A percentile compares a stretch with the other conserved stretches of the same genome.
Evolutionary conservation across 2,797 vertebrate species (phyloP).

Genomic region (Pristis pectinata): DNA sequence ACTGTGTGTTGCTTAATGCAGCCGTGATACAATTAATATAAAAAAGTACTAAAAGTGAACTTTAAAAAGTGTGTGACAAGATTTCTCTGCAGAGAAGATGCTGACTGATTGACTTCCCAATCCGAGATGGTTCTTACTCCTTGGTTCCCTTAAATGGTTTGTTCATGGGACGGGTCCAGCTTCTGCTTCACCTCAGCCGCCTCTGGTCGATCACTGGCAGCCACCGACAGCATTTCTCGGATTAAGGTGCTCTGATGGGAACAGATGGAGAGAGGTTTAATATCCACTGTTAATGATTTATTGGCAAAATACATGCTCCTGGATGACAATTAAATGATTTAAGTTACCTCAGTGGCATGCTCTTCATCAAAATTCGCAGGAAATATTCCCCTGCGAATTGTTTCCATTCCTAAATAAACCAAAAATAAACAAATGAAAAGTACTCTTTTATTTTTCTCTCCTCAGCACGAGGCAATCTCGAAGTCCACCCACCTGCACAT

Average conservation of each 20-base stretch:
- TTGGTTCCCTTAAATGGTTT: not conserved
- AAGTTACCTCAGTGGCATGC: not conserved
- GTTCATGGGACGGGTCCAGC: not conserved
- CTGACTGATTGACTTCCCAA: no score
- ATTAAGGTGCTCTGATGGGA: not conserved
- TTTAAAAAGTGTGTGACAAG: no score
- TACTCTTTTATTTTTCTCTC: not conserved
- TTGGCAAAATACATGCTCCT: not conserved
- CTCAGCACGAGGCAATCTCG: not conserved
- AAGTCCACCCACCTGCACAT: no score
- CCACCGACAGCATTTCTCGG: not conserved
- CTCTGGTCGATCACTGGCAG: not conserved
- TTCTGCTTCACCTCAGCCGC: not conserved
- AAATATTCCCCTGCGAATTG: not conserved
- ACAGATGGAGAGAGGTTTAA: not conserved
- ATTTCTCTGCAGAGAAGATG: not conserved
- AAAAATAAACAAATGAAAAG: not conserved
- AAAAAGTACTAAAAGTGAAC: not conserved
- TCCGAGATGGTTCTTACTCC: not conserved
- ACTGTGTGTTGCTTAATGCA: not conserved
- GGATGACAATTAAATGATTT: not conserved
- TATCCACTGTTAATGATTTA: no score
- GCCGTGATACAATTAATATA: not conserved
- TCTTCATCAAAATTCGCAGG: not conserved
- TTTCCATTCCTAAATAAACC: not conserved